phyloP scores from a whole-genome alignment of 1,140 invertebrate species.

The Metaphire vulgaris region DNA sequence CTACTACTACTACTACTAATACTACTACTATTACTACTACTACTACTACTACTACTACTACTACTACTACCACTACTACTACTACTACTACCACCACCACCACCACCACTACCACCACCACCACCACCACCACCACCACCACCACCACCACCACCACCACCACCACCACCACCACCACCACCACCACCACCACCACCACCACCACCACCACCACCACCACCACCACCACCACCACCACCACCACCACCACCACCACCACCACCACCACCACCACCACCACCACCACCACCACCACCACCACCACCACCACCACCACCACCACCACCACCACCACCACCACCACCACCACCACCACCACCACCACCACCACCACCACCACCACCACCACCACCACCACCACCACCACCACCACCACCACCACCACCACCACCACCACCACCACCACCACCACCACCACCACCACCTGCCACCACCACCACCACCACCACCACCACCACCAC shows the following conservation, averaged over 20 bases:
- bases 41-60: slow-evolving; percentile 29
- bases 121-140: neutral
- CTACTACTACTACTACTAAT: too few relatives aligned
- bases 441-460: too few relatives aligned
- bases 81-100: neutral
- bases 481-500: too few relatives aligned
- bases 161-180: slow-evolving; percentile 25
- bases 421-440: too few relatives aligned
- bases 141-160: slow-evolving; percentile 17
- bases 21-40: too few relatives aligned
- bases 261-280: slow-evolving; percentile 26
- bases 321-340: slow-evolving; percentile 29
- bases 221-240: slow-evolving; percentile 25
- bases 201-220: slow-evolving; percentile 25
- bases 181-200: slow-evolving; percentile 27
- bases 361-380: slow-evolving; percentile 26
- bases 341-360: slow-evolving; percentile 28
- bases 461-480: too few relatives aligned
- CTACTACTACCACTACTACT: neutral
- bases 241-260: slow-evolving; percentile 26
- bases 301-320: slow-evolving; percentile 27
- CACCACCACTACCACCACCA: neutral
- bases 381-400: too few relatives aligned
- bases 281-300: slow-evolving; percentile 27
- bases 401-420: too few relatives aligned